A percentile compares a stretch with the other conserved stretches of the same genome.
phyloP scores from a whole-genome alignment of 2,797 vertebrate species.

The Coilia nasus region DNA sequence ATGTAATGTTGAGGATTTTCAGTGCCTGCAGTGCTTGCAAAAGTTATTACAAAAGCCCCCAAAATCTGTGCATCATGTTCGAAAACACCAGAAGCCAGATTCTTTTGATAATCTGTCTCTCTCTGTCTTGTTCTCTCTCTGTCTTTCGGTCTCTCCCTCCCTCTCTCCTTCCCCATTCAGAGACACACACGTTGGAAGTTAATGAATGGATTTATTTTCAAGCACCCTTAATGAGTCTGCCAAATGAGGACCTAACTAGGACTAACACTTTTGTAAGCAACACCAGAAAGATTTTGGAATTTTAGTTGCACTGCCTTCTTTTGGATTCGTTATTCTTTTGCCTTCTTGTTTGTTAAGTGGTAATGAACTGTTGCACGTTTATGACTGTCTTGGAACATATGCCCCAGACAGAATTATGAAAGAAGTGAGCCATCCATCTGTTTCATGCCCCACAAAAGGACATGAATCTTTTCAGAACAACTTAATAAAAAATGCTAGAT shows the following conservation, averaged over 20 bases:
- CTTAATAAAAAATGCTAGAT: neutral
- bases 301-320: neutral
- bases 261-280: neutral
- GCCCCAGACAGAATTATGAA: neutral
- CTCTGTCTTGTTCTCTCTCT: neutral
- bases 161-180: neutral
- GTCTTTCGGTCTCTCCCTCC: neutral
- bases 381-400: neutral
- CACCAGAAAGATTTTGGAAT: neutral
- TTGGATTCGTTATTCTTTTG: neutral
- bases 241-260: constrained; percentile 1
- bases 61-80: neutral
- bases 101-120: neutral
- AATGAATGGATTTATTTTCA: constrained; percentile 21
- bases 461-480: neutral
- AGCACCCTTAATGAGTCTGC: constrained; percentile 1
- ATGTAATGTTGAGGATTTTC: neutral
- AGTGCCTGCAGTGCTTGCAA: neutral
- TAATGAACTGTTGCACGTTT: neutral
- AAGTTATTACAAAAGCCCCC: constrained; percentile 9
- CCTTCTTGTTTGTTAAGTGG: neutral
- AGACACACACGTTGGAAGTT: constrained; percentile 10
- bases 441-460: neutral
- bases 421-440: neutral
- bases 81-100: neutral